Percentiles rank a stretch among this genome's conserved stretches.
phyloP scores from a whole-genome alignment of 2,797 vertebrate species.

The Diceros bicornis region DNA sequence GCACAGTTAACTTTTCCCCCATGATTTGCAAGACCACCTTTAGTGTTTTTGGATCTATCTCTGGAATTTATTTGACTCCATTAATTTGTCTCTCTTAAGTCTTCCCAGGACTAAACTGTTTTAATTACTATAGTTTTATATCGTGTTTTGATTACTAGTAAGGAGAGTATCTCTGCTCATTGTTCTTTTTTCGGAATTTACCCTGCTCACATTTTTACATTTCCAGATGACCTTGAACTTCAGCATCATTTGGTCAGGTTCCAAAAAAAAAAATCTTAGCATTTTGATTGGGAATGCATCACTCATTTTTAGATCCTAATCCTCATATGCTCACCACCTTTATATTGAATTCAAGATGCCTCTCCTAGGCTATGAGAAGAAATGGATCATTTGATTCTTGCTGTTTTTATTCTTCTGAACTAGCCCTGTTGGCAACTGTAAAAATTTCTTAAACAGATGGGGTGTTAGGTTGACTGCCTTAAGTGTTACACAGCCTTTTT shows the following conservation, averaged over 20 bases:
- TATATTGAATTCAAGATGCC: background rate
- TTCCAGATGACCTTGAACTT: conserved; percentile 42
- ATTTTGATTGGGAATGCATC: conserved; percentile 7
- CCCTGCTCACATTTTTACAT: conserved; percentile 11
- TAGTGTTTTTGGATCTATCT: background rate
- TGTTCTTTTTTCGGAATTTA: conserved; percentile 52
- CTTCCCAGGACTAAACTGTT: background rate
- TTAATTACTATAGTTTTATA: background rate
- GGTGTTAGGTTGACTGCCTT: background rate
- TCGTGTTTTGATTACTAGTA: background rate
- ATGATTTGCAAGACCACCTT: background rate
- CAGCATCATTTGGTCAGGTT: background rate
- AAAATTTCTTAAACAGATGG: background rate
- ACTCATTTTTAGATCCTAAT: conserved; percentile 18
- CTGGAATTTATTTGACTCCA: background rate
- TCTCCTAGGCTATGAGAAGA: background rate
- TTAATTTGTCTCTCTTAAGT: background rate
- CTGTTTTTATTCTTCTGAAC: background rate
- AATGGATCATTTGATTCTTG: conserved; percentile 16
- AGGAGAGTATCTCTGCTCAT: background rate
- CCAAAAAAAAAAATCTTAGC: conserved; percentile 24
- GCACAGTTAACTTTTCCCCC: background rate
- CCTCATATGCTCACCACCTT: background rate
- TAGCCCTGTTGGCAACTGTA: background rate
- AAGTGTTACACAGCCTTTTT: background rate